phyloP scores from a whole-genome alignment of 2,797 vertebrate genomes.

The Miichthys miiuy region DNA sequence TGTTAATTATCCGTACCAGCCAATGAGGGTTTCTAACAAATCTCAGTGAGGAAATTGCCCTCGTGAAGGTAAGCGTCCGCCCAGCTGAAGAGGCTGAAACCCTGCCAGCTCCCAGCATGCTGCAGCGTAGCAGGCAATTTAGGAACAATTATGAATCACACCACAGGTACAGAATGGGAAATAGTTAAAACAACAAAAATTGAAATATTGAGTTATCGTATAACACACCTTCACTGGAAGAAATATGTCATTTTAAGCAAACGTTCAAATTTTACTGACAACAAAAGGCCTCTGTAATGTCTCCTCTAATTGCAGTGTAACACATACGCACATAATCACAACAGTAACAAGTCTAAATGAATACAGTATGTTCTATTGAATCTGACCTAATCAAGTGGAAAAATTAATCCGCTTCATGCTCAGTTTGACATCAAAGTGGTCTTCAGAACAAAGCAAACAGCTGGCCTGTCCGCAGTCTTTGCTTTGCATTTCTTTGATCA shows the following conservation, averaged over 20 bases:
- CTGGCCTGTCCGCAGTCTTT: conserved; percentile 45
- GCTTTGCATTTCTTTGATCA: conserved; percentile 76
- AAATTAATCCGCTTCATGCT: conserved; percentile 57
- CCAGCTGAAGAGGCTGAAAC: not conserved
- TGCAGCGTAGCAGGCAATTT: not conserved
- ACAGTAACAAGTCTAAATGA: conserved; percentile 49
- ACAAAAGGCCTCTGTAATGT: conserved; percentile 9
- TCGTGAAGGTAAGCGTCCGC: not conserved
- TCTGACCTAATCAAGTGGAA: conserved; percentile 60
- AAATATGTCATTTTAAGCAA: not conserved
- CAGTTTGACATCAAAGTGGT: conserved; percentile 73
- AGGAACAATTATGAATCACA: not conserved
- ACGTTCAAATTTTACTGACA: conserved; percentile 7
- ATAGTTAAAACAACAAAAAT: not conserved
- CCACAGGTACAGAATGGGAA: no score
- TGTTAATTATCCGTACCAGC: not conserved
- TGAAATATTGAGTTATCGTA: not conserved
- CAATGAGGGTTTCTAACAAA: not conserved
- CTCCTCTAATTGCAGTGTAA: conserved; percentile 7
- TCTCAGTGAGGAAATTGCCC: not conserved
- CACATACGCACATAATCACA: conserved; percentile 22
- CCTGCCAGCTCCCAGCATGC: not conserved
- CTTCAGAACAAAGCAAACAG: conserved; percentile 72
- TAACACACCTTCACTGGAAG: not conserved
- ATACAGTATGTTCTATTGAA: conserved; percentile 57